Base-by-base conservation (phyloP, 1,140 invertebrate genomes). In the Pissodes strobi region DNA sequence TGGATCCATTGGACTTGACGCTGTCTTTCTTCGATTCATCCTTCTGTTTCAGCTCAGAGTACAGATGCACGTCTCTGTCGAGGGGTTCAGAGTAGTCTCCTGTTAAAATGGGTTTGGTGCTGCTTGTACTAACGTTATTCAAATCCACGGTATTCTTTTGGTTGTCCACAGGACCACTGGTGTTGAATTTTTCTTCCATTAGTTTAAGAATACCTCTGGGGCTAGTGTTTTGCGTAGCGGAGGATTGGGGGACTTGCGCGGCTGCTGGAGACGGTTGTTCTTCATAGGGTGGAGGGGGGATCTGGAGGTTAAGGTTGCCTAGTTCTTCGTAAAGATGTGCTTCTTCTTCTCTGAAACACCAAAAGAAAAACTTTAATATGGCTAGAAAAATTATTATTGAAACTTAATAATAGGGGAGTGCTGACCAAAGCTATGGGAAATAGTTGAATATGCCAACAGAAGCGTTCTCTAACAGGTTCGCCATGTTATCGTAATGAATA, bases 1-100 rank as follows among this genome's bases (percentile, higher is more conserved):
- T 51, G 70, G 80, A 80, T 2, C 79, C 78, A 15, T 80, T 81
- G 9, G 82, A 83, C 30, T 76, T 65, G 9, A 74, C 74, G 2
- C 81, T 78, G 70, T 79, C 74, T 61, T 75, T 80, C 61, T 77
- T 79, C 17, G 78, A 57, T 21, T 78, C 72, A 18, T 67, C 73
- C 23, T 76, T 75, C 55, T 81, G 82, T 21, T 83, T 80, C 51
- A 89, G 79, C 76, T 90, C 88, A 1, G 88, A 87, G 74, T 91
- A 91, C 21, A 90, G 77, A 77, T 90, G 88, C 0, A 86, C 79
- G 8, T 84, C 82, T 4, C 81, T 82, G 75, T 90, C 88, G 60
- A 83, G 83, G 0, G 88, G 87, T 69, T 90, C 87, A 15, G 88
- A 86, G 76, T 90, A 90, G 65, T 90, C 88, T 64, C 85, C 84